phyloP scores from a whole-genome alignment of 2,113 vertebrate genomes.

The Desmodus rotundus region DNA sequence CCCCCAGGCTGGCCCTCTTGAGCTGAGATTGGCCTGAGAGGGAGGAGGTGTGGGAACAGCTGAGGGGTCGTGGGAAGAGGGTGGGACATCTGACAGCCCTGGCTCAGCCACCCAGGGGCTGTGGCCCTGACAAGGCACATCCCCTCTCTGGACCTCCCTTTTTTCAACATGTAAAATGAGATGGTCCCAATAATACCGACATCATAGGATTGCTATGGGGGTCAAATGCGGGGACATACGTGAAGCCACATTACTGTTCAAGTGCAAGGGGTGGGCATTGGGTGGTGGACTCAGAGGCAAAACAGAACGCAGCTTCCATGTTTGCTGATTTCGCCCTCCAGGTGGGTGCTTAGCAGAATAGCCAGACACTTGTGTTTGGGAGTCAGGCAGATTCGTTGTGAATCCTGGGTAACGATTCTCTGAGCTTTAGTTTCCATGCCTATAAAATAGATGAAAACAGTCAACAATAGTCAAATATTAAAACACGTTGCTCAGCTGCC shows the following conservation, averaged over 20 bases:
- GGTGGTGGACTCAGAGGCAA: neutral
- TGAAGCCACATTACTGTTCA: neutral
- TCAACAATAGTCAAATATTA: neutral
- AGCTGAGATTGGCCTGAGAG: neutral
- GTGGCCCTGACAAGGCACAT: neutral
- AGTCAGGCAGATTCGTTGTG: neutral
- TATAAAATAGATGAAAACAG: neutral
- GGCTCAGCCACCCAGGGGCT: neutral
- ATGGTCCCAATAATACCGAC: neutral
- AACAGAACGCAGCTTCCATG: fast-evolving
- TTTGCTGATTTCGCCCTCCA: neutral
- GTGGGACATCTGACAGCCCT: fast-evolving
- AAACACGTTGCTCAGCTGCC: too few relatives aligned
- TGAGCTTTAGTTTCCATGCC: neutral
- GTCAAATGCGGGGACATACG: fast-evolving
- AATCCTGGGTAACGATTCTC: neutral
- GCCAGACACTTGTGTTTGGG: neutral
- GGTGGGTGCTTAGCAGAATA: neutral
- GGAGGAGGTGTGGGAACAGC: neutral
- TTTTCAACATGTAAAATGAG: neutral
- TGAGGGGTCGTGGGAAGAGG: neutral
- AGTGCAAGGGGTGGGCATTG: fast-evolving
- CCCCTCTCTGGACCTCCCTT: neutral
- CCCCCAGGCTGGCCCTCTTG: neutral
- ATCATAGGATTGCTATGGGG: neutral